Conservation (phyloP, 2,113 vertebrate species). For the Syngnathus floridae region DNA sequence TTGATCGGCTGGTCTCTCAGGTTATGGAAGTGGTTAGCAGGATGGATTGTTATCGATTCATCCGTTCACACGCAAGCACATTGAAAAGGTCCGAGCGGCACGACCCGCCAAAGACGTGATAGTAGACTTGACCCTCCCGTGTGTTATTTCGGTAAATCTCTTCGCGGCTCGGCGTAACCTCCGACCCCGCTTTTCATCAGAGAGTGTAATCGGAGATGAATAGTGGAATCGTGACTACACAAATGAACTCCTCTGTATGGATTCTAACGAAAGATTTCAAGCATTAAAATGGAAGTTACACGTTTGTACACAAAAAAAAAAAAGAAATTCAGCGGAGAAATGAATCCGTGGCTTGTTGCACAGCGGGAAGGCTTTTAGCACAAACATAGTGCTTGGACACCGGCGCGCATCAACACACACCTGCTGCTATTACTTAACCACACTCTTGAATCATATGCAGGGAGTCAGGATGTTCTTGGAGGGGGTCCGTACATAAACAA, state of each 20-base stretch:
- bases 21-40: conserved; percentile 19
- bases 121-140: conserved; percentile 11
- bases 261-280: background rate
- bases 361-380: conserved; percentile 51
- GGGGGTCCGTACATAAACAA: background rate
- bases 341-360: conserved; percentile 41
- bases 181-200: conserved; percentile 13
- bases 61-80: conserved; percentile 2
- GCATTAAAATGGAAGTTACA: background rate
- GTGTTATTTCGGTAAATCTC: background rate
- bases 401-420: conserved; percentile 1
- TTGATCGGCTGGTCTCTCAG: conserved; percentile 6
- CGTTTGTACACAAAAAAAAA: conserved; percentile 17
- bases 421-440: background rate
- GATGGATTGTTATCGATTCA: conserved; percentile 11
- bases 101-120: background rate
- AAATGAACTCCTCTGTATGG: background rate
- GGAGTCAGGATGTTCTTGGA: background rate
- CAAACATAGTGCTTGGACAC: conserved; percentile 23
- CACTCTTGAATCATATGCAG: background rate
- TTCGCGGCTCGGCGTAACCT: background rate
- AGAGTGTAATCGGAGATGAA: background rate
- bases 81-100: conserved; percentile 6
- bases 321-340: conserved; percentile 37
- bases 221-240: background rate